These are phyloP conservation scores for Cyanoramphus novaezelandiae DNA, from an alignment of 2,113 vertebrate species.

Conservation along the genomic window DNA sequence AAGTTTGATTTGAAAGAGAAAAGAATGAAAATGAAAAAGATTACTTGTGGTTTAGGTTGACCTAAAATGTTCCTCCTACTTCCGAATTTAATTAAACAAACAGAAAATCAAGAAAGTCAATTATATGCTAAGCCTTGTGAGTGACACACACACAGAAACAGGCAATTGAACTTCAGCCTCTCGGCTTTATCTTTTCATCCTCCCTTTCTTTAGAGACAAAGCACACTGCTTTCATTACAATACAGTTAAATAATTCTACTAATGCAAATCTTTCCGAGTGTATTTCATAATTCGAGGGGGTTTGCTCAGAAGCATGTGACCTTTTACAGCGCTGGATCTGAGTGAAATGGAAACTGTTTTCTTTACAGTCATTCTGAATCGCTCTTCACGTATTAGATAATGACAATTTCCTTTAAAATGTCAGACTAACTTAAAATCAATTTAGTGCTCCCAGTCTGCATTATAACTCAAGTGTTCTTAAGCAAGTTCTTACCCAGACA, in stretches of 20 bases:
- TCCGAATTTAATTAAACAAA: conserved; percentile 13
- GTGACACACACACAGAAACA: neutral
- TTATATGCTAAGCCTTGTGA: neutral
- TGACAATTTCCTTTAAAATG: conserved; percentile 62
- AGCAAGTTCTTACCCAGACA: conserved; percentile 19
- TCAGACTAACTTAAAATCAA: conserved; percentile 62
- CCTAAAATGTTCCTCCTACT: neutral
- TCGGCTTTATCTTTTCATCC: neutral
- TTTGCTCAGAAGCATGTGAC: conserved; percentile 4
- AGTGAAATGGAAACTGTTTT: conserved; percentile 39
- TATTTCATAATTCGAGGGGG: neutral
- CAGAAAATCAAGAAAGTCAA: neutral
- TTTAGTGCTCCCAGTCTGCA: conserved; percentile 1
- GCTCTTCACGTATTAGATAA: conserved; percentile 42
- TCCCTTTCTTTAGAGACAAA: conserved; percentile 18
- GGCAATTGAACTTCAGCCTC: conserved; percentile 12
- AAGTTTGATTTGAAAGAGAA: neutral
- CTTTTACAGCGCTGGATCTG: conserved; percentile 1
- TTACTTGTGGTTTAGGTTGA: neutral
- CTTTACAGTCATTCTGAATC: neutral
- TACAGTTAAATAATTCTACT: neutral
- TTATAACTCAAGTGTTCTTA: conserved; percentile 24
- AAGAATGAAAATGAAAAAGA: neutral
- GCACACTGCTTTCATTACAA: neutral
- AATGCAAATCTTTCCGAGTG: neutral